Base-by-base conservation (phyloP, 2,888 invertebrate species). In the Andrena haemorrhoa region DNA sequence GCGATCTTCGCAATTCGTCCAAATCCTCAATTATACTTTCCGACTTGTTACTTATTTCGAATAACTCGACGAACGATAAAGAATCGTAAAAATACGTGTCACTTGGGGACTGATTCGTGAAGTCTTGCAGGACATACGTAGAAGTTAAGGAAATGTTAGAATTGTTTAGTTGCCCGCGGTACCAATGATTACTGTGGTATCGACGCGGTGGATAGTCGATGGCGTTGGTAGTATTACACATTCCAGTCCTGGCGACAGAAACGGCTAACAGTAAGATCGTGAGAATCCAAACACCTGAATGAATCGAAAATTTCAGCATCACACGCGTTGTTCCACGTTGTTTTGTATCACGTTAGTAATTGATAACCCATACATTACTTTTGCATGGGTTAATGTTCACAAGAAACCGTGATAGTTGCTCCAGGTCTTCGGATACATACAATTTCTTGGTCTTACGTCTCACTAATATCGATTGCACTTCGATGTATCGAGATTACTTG, bases 241-340 rank as follows among this genome's bases (percentile, higher is more conserved):
- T 82, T 33, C 73, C 78, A 56, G 70, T 76, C 63, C 84, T 75
- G 49, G 53, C 72, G 56, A 73, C 71, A 61, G 53, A 31, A 41
- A 65, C 47, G 47, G 77, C 16, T 26, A 78, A 80, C 26, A 84
- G 5, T 31, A 89, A 64, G 33, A 83, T 61, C n/a, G 74, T 70
- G 68, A 87, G 2, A 69, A 89, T 83, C 78, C 82, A 85, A 66
- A 79, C 49, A 33, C 75, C 33, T 75, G 66, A 79, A 41, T 20
- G n/a, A 35, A 71, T 71, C 69, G 79, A 76, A 63, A 76, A 63
- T 66, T 77, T 89, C 88, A 83, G 80, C 89, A 91, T 90, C 83
- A 88, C 89, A 89, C 88, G 60, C 58, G 58, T 58, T 70, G n/a
- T 76, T 76, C 8, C 53, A 72, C 20, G 58, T 47, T 64, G 16